Percentiles rank a stretch among this genome's conserved stretches.
Evolutionary conservation across 2,797 vertebrate genomes (phyloP).

Genomic region (Bradypodion ventrale): DNA sequence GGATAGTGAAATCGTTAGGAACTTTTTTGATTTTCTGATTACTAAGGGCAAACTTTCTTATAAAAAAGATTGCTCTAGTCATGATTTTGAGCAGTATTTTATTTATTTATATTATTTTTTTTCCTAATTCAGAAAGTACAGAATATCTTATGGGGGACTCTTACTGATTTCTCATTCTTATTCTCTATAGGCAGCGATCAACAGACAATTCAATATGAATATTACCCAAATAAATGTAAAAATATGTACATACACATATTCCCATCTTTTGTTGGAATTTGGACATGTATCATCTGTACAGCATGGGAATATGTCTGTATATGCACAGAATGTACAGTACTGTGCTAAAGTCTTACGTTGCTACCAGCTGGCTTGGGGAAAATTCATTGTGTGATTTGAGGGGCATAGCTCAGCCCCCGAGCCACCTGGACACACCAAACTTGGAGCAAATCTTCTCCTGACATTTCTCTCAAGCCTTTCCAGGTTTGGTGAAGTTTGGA

Average conservation of each 20-base stretch:
- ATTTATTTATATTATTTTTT: background rate
- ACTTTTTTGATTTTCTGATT: too few species aligned
- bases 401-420: too few species aligned
- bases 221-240: background rate
- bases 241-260: background rate
- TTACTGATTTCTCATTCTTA: background rate
- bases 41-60: background rate
- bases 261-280: background rate
- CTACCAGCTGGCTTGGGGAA: too few species aligned
- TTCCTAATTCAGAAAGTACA: background rate
- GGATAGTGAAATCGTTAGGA: slow-evolving; percentile 9
- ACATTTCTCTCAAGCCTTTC: too few species aligned
- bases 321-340: background rate
- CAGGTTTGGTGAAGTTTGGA: too few species aligned
- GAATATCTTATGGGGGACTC: background rate
- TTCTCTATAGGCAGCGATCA: background rate
- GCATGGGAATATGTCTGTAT: background rate
- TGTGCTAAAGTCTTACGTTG: too few species aligned
- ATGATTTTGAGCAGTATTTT: background rate
- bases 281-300: background rate
- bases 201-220: background rate
- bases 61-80: background rate
- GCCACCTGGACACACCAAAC: too few species aligned
- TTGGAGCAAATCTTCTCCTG: too few species aligned
- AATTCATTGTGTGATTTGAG: too few species aligned